Evolutionary conservation across 1,140 invertebrate genomes (phyloP), one percentile per base, ranked within the genome.

Genomic region (Neuroterus valhalla): DNA sequence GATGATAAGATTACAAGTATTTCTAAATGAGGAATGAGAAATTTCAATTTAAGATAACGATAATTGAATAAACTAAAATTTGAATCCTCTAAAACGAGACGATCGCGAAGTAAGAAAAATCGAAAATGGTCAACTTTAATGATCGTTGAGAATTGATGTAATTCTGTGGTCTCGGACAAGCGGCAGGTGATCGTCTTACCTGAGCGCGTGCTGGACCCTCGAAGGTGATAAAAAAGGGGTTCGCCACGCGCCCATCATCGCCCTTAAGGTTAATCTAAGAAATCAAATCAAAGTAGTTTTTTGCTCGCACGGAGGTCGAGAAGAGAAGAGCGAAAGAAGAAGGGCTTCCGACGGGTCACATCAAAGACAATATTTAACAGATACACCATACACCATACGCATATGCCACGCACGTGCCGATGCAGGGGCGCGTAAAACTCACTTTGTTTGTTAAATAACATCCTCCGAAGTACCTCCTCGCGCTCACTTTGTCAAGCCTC

Each of bases 321-420:
- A n/a, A 31, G 45, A 67, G 62, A 44, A 62, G 55, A 75, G 76
- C 72, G 80, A 75, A 75, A 79, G 76, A 78, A 76, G 76, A 82
- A 82, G 77, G 78, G 83, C 78, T 86, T 86, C 86, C 86, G 87
- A 88, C 87, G 84, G 87, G 81, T 79, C 79, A 84, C 86, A 82
- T 88, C 86, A 89, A 89, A 89, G 88, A 89, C 87, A 88, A 89
- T 88, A 84, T 89, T 87, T 83, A 86, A 86, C 84, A 77, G 84
- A 82, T 80, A 81, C 70, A 45, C 75, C 26, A 82, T 80, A 81
- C 70, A 45, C 75, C 26, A 71, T 38, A 38, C 83, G 85, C 84
- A 86, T 86, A 86, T 87, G 86, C 82, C 81, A 78, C 74, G 86
- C 86, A 87, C 86, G 86, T 87, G 86, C 86, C 86, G 78, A 70